Evolutionary conservation across 1,140 invertebrate species (phyloP).

Genomic region (Listronotus bonariensis): DNA sequence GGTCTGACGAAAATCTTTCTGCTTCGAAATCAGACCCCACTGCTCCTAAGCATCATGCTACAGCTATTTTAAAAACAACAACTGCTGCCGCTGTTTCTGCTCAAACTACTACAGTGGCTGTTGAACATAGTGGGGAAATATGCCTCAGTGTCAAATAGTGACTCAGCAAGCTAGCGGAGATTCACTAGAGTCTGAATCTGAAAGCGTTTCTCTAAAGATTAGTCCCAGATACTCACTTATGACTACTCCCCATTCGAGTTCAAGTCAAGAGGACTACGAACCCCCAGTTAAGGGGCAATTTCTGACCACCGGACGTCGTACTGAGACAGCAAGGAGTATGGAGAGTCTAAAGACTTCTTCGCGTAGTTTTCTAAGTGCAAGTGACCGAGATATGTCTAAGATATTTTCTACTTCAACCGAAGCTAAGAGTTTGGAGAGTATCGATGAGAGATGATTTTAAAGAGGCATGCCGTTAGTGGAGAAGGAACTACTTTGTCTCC

Average conservation of each 20-base stretch:
- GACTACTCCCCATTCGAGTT: constrained; percentile 70
- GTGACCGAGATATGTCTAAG: constrained; percentile 66
- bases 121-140: constrained; percentile 16
- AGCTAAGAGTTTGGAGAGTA: constrained; percentile 63
- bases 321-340: constrained; percentile 70
- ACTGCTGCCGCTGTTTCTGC: constrained; percentile 5
- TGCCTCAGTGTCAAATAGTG: constrained; percentile 56
- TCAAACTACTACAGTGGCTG: constrained; percentile 17
- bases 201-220: constrained; percentile 43
- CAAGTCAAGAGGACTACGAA: constrained; percentile 72
- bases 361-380: constrained; percentile 63
- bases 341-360: constrained; percentile 63
- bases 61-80: constrained; percentile 21
- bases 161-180: constrained; percentile 58
- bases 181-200: constrained; percentile 54
- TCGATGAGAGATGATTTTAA: constrained; percentile 63
- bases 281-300: constrained; percentile 62
- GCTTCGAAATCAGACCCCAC: neutral
- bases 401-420: constrained; percentile 57
- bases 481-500: constrained; percentile 59
- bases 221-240: constrained; percentile 50
- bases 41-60: constrained; percentile 14
- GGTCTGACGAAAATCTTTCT: neutral
- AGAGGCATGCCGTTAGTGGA: constrained; percentile 63
- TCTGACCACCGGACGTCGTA: constrained; percentile 60